Evolutionary conservation across 1,140 invertebrate species (phyloP).

Genomic region (Chironomus tepperi): DNA sequence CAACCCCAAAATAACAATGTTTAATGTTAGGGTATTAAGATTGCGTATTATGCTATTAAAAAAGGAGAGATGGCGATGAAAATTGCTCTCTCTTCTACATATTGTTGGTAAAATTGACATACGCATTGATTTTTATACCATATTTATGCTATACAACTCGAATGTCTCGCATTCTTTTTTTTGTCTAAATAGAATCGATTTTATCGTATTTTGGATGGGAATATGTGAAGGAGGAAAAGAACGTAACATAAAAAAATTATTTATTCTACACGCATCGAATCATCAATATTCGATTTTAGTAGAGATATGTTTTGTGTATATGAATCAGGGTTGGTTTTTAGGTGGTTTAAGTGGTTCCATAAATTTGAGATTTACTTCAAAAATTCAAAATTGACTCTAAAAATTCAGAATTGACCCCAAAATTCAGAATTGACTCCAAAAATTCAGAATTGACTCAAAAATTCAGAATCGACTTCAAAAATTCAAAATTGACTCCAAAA

Average conservation of each 20-base stretch:
- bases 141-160: no score
- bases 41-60: constrained; percentile 11
- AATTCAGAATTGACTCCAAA: no score
- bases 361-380: no score
- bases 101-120: no score
- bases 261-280: constrained; percentile 4
- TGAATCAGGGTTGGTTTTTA: no score
- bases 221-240: neutral
- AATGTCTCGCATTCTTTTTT: no score
- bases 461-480: no score
- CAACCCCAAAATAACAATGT: neutral
- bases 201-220: neutral
- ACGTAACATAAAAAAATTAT: neutral
- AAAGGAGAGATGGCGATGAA: neutral
- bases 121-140: neutral
- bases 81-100: neutral
- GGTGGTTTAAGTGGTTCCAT: no score
- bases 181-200: neutral
- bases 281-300: constrained; percentile 24
- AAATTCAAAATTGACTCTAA: no score
- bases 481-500: no score
- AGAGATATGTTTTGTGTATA: neutral
- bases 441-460: no score
- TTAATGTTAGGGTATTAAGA: neutral
- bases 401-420: no score